A percentile compares a stretch with the other conserved stretches of the same genome.
These are phyloP conservation scores for Morone saxatilis DNA, from an alignment of 2,113 vertebrate genomes.

Conservation along the genomic window DNA sequence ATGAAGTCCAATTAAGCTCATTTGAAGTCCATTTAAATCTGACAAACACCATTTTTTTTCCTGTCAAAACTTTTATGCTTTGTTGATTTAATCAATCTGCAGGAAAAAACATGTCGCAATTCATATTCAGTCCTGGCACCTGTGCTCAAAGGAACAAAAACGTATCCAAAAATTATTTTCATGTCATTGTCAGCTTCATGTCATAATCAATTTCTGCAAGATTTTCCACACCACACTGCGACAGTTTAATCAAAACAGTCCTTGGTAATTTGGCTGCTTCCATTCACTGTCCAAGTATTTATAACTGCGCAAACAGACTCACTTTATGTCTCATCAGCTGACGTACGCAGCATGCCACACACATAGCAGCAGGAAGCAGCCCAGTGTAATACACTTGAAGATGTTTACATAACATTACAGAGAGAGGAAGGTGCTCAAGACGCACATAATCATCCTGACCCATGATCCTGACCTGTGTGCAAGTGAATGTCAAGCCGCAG, in stretches of 20 bases:
- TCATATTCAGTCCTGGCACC: constrained; percentile 33
- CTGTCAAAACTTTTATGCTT: constrained; percentile 41
- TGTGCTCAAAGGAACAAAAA: constrained; percentile 45
- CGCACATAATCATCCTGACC: constrained; percentile 73
- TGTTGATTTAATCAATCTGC: constrained; percentile 64
- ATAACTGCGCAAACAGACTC: constrained; percentile 73
- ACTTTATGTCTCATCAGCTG: constrained; percentile 79
- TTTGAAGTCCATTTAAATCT: constrained; percentile 46
- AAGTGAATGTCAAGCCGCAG: constrained; percentile 77
- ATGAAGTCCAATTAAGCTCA: constrained; percentile 40
- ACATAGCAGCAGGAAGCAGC: constrained; percentile 79
- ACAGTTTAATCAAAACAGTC: constrained; percentile 77
- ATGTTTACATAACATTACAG: constrained; percentile 71
- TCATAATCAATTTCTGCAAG: constrained; percentile 61
- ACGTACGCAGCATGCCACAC: constrained; percentile 79
- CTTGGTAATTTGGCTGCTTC: constrained; percentile 72
- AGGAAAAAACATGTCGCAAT: constrained; percentile 57
- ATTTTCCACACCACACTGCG: constrained; percentile 63
- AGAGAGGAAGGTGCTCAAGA: constrained; percentile 75
- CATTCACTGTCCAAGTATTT: constrained; percentile 74
- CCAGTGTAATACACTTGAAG: constrained; percentile 77
- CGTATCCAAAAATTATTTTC: constrained; percentile 70
- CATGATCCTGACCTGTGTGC: constrained; percentile 70
- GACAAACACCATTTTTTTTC: constrained; percentile 45
- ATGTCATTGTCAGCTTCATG: constrained; percentile 64